Percentiles rank a stretch among this genome's conserved stretches.
phyloP scores from a whole-genome alignment of 37 sponge, comb jelly and placozoan species.

The Aplysina aerophoba region DNA sequence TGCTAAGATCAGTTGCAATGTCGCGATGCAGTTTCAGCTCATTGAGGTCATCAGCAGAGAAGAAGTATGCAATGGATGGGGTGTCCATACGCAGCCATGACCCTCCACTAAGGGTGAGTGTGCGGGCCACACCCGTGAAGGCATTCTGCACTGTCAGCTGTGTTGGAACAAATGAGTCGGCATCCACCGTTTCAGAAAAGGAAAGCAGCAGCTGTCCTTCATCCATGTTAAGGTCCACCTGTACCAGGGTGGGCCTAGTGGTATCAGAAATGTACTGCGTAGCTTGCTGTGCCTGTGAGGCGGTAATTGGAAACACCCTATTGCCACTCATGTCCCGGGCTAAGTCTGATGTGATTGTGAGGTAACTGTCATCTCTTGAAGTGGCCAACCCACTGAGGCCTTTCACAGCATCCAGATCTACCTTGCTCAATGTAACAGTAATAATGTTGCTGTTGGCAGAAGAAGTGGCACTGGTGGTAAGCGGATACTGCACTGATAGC shows the following conservation, averaged over 20 bases:
- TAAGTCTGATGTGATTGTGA: conserved; percentile 23
- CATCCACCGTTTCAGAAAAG: conserved; percentile 78
- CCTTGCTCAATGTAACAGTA: conserved; percentile 39
- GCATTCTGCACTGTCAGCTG: conserved; percentile 63
- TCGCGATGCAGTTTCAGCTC: conserved; percentile 49
- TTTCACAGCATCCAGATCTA: conserved; percentile 79
- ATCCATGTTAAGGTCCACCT: conserved; percentile 61
- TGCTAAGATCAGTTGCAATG: conserved; percentile 50
- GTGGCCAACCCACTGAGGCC: conserved; percentile 61
- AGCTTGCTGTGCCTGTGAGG: conserved; percentile 54
- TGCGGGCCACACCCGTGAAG: conserved; percentile 21
- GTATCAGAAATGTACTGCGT: conserved; percentile 56
- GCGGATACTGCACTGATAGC: conserved; percentile 29
- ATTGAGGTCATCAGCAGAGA: conserved; percentile 71
- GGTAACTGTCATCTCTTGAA: conserved; percentile 53
- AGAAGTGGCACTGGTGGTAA: conserved; percentile 36
- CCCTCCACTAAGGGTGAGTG: conserved; percentile 71
- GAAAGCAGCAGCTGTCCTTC: conserved; percentile 54
- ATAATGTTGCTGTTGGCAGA: conserved; percentile 52
- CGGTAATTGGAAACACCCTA: conserved; percentile 25
- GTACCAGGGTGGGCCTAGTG: conserved; percentile 47
- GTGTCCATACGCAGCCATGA: conserved; percentile 20
- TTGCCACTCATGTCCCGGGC: conserved; percentile 70
- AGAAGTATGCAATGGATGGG: conserved; percentile 32
- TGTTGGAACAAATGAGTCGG: conserved; percentile 60